phyloP scores from a whole-genome alignment of 2,888 invertebrate species.

The Asteroscopus sphinx region DNA sequence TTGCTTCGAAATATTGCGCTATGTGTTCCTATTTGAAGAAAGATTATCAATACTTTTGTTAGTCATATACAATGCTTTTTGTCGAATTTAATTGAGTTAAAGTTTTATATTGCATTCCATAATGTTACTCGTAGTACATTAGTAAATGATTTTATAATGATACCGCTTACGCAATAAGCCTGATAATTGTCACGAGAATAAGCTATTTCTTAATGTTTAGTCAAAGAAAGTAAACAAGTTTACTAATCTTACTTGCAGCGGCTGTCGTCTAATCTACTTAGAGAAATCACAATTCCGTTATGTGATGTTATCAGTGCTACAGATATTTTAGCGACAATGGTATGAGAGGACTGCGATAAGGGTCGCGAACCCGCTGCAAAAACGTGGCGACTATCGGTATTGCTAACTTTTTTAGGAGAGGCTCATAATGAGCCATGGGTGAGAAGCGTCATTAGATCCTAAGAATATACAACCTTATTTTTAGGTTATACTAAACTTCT shows the following conservation, averaged over 20 bases:
- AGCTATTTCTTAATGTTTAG: neutral
- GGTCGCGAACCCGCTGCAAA: neutral
- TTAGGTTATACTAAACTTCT: no score
- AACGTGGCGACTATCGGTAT: neutral
- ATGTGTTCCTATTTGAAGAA: neutral
- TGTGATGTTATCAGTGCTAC: neutral
- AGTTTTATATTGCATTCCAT: no score
- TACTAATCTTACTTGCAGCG: neutral
- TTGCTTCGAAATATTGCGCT: neutral
- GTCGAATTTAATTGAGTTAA: no score
- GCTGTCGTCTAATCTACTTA: neutral
- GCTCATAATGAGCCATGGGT: no score
- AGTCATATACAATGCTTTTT: no score
- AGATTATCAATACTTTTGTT: neutral
- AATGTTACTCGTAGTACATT: no score
- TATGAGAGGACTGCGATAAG: neutral
- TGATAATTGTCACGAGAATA: neutral
- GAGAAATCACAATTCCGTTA: conserved; percentile 1
- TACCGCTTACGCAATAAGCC: neutral
- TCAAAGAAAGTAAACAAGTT: neutral
- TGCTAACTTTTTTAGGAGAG: no score
- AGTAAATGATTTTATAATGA: no score
- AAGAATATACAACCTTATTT: no score
- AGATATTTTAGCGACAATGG: neutral
- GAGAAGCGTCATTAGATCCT: no score